A percentile compares a stretch with the other conserved stretches of the same genome.
These are phyloP conservation scores for Peromyscus maniculatus DNA, from an alignment of 2,113 vertebrate genomes.

Conservation along the genomic window DNA sequence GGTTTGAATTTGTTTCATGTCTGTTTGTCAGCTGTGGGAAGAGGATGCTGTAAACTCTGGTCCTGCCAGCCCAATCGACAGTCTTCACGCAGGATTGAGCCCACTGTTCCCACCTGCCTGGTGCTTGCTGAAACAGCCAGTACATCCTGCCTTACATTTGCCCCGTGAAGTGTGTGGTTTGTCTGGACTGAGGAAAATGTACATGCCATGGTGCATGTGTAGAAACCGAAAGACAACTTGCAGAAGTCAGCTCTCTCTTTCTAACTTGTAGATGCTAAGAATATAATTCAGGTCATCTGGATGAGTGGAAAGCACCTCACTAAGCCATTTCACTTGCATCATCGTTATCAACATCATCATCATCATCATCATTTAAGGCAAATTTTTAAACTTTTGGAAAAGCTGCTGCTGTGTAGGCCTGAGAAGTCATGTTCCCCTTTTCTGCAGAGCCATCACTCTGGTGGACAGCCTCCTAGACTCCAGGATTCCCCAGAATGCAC, in stretches of 20 bases:
- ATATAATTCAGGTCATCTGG: neutral
- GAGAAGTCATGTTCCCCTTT: neutral
- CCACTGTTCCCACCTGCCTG: too few relatives aligned
- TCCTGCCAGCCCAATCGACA: neutral
- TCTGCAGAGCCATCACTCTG: neutral
- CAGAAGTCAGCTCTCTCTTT: neutral
- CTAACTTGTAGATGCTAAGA: neutral
- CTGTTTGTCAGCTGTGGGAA: neutral
- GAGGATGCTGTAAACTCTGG: neutral
- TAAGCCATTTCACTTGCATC: neutral
- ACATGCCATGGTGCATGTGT: neutral
- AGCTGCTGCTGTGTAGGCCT: accelerated
- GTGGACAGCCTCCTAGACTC: neutral
- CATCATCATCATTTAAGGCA: neutral
- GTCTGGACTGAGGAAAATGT: neutral
- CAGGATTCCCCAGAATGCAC: neutral
- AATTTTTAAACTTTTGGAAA: neutral
- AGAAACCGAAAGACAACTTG: neutral
- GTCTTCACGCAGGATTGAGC: neutral
- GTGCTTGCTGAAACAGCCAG: accelerated
- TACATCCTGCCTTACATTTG: too few relatives aligned
- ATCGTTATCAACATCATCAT: neutral
- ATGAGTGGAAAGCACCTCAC: neutral
- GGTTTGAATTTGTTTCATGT: neutral
- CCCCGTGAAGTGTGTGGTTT: too few relatives aligned